Conservation (phyloP, 2,113 vertebrate species). For the Thunnus maccoyii region DNA sequence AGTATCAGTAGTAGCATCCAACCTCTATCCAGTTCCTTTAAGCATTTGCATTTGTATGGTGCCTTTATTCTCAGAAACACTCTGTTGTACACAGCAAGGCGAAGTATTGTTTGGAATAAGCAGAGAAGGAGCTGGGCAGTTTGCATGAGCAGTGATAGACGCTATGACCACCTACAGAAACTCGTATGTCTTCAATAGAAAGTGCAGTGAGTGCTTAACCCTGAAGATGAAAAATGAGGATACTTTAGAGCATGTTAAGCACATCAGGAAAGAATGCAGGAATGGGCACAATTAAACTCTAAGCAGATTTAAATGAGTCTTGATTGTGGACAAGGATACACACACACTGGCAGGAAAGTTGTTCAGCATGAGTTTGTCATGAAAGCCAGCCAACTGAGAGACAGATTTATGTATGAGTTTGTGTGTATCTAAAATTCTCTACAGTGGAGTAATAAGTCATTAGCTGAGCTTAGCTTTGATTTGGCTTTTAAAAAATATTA, state of each 20-base stretch:
- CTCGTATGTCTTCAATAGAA: no score
- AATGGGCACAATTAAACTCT: not conserved
- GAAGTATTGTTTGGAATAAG: no score
- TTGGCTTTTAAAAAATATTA: constrained; percentile 47
- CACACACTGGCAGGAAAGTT: not conserved
- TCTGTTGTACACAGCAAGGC: no score
- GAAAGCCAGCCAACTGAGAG: not conserved
- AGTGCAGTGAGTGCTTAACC: no score
- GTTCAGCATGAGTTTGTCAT: not conserved
- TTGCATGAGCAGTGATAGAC: no score
- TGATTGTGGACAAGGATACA: constrained; percentile 9
- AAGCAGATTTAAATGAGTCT: not conserved
- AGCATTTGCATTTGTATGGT: not conserved
- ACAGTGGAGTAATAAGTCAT: constrained; percentile 32
- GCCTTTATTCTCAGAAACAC: no score
- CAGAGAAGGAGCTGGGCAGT: no score
- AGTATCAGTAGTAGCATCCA: not conserved
- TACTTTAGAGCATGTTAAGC: not conserved
- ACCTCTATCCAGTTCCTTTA: not conserved
- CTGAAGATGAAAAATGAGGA: no score
- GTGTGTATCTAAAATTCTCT: constrained; percentile 5
- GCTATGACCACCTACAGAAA: no score
- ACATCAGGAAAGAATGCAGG: not conserved
- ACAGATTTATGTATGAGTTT: constrained; percentile 1
- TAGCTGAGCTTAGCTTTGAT: constrained; percentile 44